Base-by-base conservation (phyloP, 2,113 vertebrate species). In the Euleptes europaea region DNA sequence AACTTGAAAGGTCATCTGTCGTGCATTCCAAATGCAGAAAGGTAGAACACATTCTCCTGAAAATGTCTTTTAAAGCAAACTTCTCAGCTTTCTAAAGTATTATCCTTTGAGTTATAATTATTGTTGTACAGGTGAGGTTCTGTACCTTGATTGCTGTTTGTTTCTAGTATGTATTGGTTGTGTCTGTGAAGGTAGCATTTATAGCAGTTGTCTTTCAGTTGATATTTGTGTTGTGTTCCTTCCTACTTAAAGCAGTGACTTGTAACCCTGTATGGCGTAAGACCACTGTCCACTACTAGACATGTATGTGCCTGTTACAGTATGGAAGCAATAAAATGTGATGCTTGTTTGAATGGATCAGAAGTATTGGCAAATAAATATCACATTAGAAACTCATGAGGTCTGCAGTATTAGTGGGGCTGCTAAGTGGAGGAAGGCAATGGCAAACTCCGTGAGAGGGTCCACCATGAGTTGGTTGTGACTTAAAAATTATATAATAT, bases 301-400 rank as follows among this genome's bases (percentile, higher is more conserved):
- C 70, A 47, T 82, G 73, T 82, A 79, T 54, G 65, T 66, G 26
- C 85, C 90, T 94, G 75, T 79, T 3, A 40, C 65, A 63, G 2
- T 87, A 73, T 87, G 69, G 94, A 94, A 96, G 94, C 94, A 95
- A 91, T 96, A 94, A 94, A 92, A 87, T 86, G 90, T 94, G 88
- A 81, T 89, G 93, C 92, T 47, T 94, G 88, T 94, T 88, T 91
- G 92, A 84, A 86, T 85, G 49, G 49, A 28, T 9, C 44, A n/a
- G 91, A 89, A 87, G 19, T 89, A 86, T 93, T 93, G 91, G 80
- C 84, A 88, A 96, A 96, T 96, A 96, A 97, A 89, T 90, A 0
- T 1, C 71, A 57, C 92, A 19, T 90, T n/a, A 72, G 72, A 85
- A 88, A 10, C 2, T 74, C 73, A 17, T 82, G 35, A 26, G 67